Evolutionary conservation across 2,888 invertebrate species (phyloP), one percentile per base, ranked within the genome.

Genomic region (Craniophora ligustri): DNA sequence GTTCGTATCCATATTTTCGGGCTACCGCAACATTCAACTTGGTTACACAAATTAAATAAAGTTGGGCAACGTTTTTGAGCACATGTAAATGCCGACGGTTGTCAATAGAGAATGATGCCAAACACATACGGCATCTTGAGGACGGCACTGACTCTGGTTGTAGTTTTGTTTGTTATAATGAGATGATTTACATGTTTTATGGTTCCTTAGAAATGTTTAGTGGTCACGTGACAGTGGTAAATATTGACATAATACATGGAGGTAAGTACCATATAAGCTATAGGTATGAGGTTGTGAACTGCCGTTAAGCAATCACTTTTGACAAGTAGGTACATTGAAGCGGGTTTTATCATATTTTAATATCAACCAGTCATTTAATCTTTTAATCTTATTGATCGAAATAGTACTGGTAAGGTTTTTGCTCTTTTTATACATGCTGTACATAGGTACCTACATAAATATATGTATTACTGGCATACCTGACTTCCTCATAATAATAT

Each of bases 101-200:
- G 79, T 74, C 71, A 62, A 66, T 72, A 61, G 75, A 75, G 81
- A 89, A 86, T 88, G 76, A 79, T 75, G 75, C 75, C 78, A 80
- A 86, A 82, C 75, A 82, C 73, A n/a, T 77, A 67, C 79, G 72
- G 63, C 78, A 76, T 77, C 71, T 78, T 67, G 72, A 84, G 79
- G 81, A 81, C 81, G 82, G 79, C 76, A 78, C 75, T 69, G 78
- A 78, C 51, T 45, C 39, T 38, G 84, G 79, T 81, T 81, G 82
- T 85, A 84, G 75, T 76, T 80, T 60, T 84, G 66, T 65, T 67
- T 61, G 63, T 54, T 71, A 60, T 73, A 84, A 85, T 87, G 81
- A 84, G 79, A 67, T 73, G 75, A 86, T 89, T 87, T 87, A 79
- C 81, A 82, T 86, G 74, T 83, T 65, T 86, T 82, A 73, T 78